Evolutionary conservation across 1,140 invertebrate species (phyloP).

Genomic region (Cydia strobilella): DNA sequence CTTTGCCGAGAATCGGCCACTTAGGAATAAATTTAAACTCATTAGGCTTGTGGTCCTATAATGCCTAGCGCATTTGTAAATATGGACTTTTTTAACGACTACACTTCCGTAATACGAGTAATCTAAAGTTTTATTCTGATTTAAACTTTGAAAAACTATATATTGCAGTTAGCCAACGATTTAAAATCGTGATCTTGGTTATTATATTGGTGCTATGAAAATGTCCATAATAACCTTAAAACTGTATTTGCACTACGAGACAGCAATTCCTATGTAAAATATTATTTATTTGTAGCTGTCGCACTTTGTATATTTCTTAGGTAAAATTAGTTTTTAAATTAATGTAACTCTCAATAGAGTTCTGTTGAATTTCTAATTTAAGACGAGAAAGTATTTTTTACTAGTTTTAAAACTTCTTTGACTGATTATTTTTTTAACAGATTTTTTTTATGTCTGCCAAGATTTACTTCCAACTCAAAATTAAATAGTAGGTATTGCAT

Average conservation of each 20-base stretch:
- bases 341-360: constrained; percentile 5
- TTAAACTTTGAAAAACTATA: too few relatives aligned
- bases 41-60: too few relatives aligned
- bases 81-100: too few relatives aligned
- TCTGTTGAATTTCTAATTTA: constrained; percentile 19
- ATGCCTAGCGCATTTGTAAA: too few relatives aligned
- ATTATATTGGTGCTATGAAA: neutral
- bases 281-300: constrained; percentile 78
- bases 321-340: constrained; percentile 15
- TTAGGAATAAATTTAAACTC: too few relatives aligned
- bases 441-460: neutral
- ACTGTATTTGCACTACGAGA: neutral
- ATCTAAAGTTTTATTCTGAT: too few relatives aligned
- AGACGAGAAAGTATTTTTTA: constrained; percentile 23
- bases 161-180: constrained; percentile 33
- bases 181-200: constrained; percentile 39
- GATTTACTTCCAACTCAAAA: neutral
- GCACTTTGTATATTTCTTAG: constrained; percentile 65
- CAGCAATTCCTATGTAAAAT: constrained; percentile 66
- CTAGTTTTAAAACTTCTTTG: neutral
- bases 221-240: too few relatives aligned
- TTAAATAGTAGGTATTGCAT: neutral
- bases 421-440: neutral
- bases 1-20: too few relatives aligned
- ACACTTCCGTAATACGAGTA: too few relatives aligned